phyloP scores from a whole-genome alignment of 2,888 invertebrate species.

The Phragmatobia fuliginosa region DNA sequence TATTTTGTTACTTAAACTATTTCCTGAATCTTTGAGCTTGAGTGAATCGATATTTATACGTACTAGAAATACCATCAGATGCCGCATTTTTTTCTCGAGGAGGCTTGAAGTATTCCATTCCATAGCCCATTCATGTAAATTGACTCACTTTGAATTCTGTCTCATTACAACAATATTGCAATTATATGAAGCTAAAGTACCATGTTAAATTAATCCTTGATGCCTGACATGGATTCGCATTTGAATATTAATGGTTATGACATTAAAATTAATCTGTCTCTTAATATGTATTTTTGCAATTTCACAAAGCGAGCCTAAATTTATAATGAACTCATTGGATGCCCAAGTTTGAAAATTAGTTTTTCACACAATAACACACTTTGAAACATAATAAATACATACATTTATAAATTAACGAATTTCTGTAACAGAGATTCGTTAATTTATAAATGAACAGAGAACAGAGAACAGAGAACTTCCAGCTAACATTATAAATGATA shows the following conservation, averaged over 20 bases:
- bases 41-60: neutral
- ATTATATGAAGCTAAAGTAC: neutral
- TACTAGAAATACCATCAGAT: neutral
- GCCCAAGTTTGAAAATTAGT: neutral
- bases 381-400: neutral
- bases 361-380: neutral
- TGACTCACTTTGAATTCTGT: neutral
- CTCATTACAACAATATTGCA: neutral
- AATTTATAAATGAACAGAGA: too few species aligned
- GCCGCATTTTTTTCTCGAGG: neutral
- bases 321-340: slow-evolving; percentile 6
- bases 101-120: neutral
- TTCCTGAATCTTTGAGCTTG: too few species aligned
- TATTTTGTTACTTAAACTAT: neutral
- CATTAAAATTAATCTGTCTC: slow-evolving; percentile 7
- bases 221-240: neutral
- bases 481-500: neutral
- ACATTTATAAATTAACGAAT: neutral
- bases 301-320: neutral
- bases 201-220: neutral
- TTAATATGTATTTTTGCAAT: neutral
- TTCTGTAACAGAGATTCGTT: too few species aligned
- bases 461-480: too few species aligned
- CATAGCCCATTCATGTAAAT: neutral
- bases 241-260: neutral